Conservation (phyloP, 2,888 invertebrate genomes). For the Leptinotarsa juncta region DNA sequence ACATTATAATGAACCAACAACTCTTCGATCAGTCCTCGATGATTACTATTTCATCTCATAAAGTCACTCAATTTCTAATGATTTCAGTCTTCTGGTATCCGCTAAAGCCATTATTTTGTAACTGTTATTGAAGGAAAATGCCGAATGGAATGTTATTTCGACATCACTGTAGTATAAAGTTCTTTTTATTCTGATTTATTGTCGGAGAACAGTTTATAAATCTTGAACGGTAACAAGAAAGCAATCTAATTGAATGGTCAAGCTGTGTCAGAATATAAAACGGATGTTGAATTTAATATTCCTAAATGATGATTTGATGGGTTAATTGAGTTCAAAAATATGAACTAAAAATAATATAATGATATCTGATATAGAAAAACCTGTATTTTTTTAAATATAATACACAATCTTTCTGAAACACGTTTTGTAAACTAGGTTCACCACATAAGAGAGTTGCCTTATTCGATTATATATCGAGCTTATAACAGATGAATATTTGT, state of each 20-base stretch:
- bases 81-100: slow-evolving; percentile 2
- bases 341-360: not conserved
- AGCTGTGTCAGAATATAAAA: not conserved
- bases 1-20: slow-evolving; percentile 23
- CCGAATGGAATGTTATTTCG: slow-evolving; percentile 25
- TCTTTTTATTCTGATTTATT: slow-evolving; percentile 17
- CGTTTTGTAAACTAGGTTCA: too few relatives aligned
- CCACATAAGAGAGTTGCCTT: too few relatives aligned
- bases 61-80: slow-evolving; percentile 29
- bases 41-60: not conserved
- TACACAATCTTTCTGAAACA: too few relatives aligned
- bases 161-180: slow-evolving; percentile 11
- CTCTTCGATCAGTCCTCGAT: too few relatives aligned
- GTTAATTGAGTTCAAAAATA: not conserved
- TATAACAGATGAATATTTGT: too few relatives aligned
- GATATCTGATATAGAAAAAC: too few relatives aligned
- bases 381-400: too few relatives aligned
- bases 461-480: too few relatives aligned
- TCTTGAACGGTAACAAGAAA: not conserved
- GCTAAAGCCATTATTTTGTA: slow-evolving; percentile 24
- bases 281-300: slow-evolving; percentile 10
- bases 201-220: not conserved
- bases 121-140: slow-evolving; percentile 23
- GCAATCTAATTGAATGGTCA: slow-evolving; percentile 8
- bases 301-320: not conserved